These are phyloP conservation scores for Drosophila sp. DNA, from an alignment of 1,140 invertebrate species.

Conservation along the genomic window DNA sequence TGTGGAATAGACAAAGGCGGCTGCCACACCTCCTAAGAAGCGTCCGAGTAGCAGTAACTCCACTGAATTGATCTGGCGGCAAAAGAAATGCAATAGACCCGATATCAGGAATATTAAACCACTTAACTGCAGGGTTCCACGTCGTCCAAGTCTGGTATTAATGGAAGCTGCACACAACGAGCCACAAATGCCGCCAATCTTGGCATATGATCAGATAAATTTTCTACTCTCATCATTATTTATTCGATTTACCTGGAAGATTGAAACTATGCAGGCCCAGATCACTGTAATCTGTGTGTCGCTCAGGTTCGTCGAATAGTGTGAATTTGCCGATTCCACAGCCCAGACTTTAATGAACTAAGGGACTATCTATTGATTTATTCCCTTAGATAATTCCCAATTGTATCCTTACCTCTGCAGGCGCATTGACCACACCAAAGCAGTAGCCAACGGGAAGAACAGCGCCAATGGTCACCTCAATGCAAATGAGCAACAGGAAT, in stretches of 20 bases:
- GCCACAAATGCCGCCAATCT: constrained; percentile 89
- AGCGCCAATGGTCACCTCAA: constrained; percentile 80
- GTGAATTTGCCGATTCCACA: constrained; percentile 87
- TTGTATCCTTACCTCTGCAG: constrained; percentile 87
- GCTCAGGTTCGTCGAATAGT: constrained; percentile 86
- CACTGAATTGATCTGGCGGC: constrained; percentile 87
- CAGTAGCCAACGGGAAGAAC: constrained; percentile 94
- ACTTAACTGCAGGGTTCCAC: constrained; percentile 28
- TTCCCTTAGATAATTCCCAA: constrained; percentile 30
- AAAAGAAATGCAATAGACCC: constrained; percentile 87
- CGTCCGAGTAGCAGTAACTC: constrained; percentile 89
- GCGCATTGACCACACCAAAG: constrained; percentile 94
- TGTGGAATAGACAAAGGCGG: constrained; percentile 90
- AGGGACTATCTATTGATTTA: not conserved
- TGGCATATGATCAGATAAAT: no score
- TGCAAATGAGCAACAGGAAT: constrained; percentile 29
- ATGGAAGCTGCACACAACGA: constrained; percentile 88
- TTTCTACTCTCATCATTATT: no score
- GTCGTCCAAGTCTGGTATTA: constrained; percentile 89
- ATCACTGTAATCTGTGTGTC: constrained; percentile 86
- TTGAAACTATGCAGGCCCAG: constrained; percentile 91
- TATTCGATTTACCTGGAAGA: constrained; percentile 86
- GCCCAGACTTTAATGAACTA: constrained; percentile 90
- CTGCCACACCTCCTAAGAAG: constrained; percentile 88
- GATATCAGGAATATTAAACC: constrained; percentile 41